Conservation (phyloP, 2,113 vertebrate genomes). For the Chaetops frenatus region DNA sequence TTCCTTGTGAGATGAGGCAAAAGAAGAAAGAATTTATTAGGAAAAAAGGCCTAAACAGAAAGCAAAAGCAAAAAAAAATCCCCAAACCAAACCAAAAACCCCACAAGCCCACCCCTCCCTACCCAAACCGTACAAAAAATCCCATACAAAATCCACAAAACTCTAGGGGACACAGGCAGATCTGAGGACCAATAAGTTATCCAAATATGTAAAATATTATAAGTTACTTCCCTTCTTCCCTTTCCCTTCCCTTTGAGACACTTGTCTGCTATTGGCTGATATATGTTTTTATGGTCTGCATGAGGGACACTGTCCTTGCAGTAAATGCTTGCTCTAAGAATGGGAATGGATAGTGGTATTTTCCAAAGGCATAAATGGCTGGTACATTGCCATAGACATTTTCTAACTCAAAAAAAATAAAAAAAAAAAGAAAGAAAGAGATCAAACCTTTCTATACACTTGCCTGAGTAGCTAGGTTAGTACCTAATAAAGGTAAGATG, state of each 20-base stretch:
- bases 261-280: neutral
- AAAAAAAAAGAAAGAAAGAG: neutral
- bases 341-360: neutral
- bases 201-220: neutral
- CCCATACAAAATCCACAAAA: neutral
- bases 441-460: neutral
- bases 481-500: neutral
- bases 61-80: neutral
- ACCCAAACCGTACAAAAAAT: neutral
- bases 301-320: neutral
- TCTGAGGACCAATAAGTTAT: neutral
- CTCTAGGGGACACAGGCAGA: neutral
- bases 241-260: neutral
- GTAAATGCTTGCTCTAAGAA: neutral
- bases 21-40: neutral
- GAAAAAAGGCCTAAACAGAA: neutral
- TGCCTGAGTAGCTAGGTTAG: neutral
- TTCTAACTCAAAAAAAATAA: neutral
- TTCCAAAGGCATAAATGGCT: neutral
- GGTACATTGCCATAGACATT: neutral
- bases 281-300: neutral
- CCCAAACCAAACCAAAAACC: neutral
- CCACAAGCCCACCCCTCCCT: neutral
- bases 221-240: neutral
- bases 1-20: neutral